These are phyloP conservation scores for Lordiphosa fenestrarum DNA, from an alignment of 2,888 invertebrate genomes.

Conservation along the genomic window DNA sequence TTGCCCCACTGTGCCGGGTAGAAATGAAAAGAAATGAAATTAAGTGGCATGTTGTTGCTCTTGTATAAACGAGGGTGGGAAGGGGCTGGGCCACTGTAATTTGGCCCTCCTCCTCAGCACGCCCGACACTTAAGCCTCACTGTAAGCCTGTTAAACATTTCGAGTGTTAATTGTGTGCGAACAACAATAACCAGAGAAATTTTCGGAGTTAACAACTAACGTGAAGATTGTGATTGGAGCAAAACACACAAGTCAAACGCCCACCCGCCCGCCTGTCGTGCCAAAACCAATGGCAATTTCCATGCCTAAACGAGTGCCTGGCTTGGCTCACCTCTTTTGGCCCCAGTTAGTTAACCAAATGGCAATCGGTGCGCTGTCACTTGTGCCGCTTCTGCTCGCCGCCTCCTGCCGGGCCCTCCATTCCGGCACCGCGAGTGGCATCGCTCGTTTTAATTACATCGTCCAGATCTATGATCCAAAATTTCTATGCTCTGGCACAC, in stretches of 20 bases:
- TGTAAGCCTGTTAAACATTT: conserved; percentile 57
- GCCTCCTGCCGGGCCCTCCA: background rate
- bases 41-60: conserved; percentile 57
- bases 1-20: conserved; percentile 39
- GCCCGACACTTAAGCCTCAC: conserved; percentile 21
- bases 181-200: conserved; percentile 49
- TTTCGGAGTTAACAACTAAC: background rate
- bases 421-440: background rate
- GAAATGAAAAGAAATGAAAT: conserved; percentile 64
- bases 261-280: too few species aligned
- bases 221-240: conserved; percentile 32
- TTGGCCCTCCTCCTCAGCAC: conserved; percentile 1
- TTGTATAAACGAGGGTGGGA: conserved; percentile 1
- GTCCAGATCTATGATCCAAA: conserved; percentile 19
- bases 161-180: conserved; percentile 68
- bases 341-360: too few species aligned
- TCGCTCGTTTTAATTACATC: conserved; percentile 2
- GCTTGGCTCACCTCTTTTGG: too few species aligned
- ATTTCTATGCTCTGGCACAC: conserved; percentile 10
- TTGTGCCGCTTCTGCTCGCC: too few species aligned
- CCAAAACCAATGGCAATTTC: too few species aligned
- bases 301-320: too few species aligned
- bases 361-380: too few species aligned
- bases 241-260: too few species aligned
- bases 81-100: background rate